Evolutionary conservation across 2,113 vertebrate species (phyloP), one percentile per base, ranked within the genome.

Genomic region (Lipophrys pholis): DNA sequence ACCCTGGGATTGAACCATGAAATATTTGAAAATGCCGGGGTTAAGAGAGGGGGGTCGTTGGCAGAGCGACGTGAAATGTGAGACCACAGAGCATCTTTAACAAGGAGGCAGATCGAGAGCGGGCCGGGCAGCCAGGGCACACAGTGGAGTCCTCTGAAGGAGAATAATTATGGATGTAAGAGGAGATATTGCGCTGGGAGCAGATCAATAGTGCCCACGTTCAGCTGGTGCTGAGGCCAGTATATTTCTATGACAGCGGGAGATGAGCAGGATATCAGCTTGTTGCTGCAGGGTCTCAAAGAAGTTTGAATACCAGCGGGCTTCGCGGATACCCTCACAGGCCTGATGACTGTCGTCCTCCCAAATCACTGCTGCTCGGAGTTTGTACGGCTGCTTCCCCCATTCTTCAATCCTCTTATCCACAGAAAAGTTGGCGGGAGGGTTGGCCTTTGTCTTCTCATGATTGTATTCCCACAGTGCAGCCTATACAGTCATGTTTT

Each of bases 121-220:
- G 61, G 59, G 70, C 54, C 54, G 59, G 72, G 71, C 72, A 74
- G 77, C 63, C 55, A 21, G 78, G 84, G 82, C 72, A 63, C 67
- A 60, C 30, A 57, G 54, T 57, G 67, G 54, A 81, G 78, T 65
- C 78, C 76, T 81, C 73, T 84, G 85, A 89, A 88, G 81, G 87
- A 80, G 88, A 87, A 86, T 89, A 87, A 90, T 88, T 87, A 84
- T 85, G 88, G 84, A 90, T 89, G 89, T 85, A 86, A 89, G 86
- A 82, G 84, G 83, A 90, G 90, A 89, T 90, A 86, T 86, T 84
- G 88, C 71, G 61, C 83, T 66, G 76, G 78, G 89, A 87, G 88
- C 78, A 80, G 91, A 91, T 91, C 91, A 84, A 90, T 91, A 87
- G 86, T 73, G 65, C 70, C 84, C 81, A 76, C 57, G 73, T 87